Evolutionary conservation across 2,113 vertebrate species (phyloP).

Genomic region (Oryzias melastigma): DNA sequence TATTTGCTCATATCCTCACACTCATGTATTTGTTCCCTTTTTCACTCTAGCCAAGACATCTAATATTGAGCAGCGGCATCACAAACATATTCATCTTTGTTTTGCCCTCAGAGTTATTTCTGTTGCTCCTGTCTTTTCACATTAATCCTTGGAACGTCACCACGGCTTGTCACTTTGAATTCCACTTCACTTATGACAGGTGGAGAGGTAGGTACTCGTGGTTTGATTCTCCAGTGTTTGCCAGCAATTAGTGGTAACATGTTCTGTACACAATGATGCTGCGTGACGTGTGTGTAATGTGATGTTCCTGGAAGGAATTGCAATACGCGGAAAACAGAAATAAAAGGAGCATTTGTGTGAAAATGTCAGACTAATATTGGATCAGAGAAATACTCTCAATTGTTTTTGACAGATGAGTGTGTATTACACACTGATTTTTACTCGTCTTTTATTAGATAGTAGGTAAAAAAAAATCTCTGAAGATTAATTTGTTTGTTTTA

Average conservation of each 20-base stretch:
- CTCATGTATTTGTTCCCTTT: not conserved
- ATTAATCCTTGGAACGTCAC: not conserved
- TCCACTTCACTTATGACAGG: not conserved
- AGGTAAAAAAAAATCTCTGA: too few species aligned
- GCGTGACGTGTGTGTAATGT: slow-evolving; percentile 1
- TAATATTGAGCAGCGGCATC: not conserved
- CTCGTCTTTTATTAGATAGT: too few species aligned
- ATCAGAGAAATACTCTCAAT: too few species aligned
- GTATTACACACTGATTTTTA: too few species aligned
- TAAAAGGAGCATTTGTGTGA: too few species aligned
- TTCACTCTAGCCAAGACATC: not conserved
- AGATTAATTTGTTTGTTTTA: too few species aligned
- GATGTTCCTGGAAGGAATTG: not conserved
- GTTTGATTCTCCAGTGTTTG: not conserved
- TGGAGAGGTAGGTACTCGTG: too few species aligned
- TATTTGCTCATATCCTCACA: slow-evolving; percentile 5
- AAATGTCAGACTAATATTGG: too few species aligned
- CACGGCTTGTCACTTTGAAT: not conserved
- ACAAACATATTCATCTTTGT: slow-evolving; percentile 17
- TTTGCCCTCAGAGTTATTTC: not conserved
- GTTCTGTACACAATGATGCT: not conserved
- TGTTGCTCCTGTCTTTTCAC: not conserved
- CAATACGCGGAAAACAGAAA: too few species aligned
- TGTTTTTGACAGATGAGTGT: too few species aligned
- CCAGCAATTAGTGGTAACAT: not conserved